Percentiles rank a stretch among this genome's conserved stretches.
These are phyloP conservation scores for Helobdella robusta DNA, from an alignment of 2,888 invertebrate genomes.

Conservation along the genomic window DNA sequence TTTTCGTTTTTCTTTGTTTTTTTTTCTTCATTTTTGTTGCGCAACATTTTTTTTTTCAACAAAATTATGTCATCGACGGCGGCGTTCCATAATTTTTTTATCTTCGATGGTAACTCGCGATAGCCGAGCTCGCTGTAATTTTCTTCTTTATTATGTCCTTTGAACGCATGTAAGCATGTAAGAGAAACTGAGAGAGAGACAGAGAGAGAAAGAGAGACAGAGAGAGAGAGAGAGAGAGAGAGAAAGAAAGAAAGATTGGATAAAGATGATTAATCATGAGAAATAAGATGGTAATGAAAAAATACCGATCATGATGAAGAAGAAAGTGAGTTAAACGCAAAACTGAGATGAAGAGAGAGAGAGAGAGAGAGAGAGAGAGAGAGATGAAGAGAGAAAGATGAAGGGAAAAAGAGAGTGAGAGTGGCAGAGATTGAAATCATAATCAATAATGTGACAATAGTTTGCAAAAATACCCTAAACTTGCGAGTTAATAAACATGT, in stretches of 20 bases:
- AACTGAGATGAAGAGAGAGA: background rate
- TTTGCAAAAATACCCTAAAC: too few relatives aligned
- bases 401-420: background rate
- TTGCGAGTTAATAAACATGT: too few relatives aligned
- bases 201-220: too few relatives aligned
- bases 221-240: slow-evolving; percentile 1
- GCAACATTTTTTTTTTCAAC: too few relatives aligned
- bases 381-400: background rate
- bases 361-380: background rate
- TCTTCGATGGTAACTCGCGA: too few relatives aligned
- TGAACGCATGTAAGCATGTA: background rate
- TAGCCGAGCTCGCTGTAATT: background rate
- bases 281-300: background rate
- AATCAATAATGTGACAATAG: too few relatives aligned
- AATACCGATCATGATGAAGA: slow-evolving; percentile 13
- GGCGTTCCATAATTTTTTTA: too few relatives aligned
- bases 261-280: background rate
- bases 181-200: too few relatives aligned
- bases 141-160: background rate
- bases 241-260: background rate
- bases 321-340: background rate
- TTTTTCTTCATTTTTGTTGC: too few relatives aligned
- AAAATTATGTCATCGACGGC: too few relatives aligned
- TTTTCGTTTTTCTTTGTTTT: too few relatives aligned
- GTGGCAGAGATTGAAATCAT: background rate